phyloP scores from a whole-genome alignment of 1,140 invertebrate species.

The Drosophila nannoptera region DNA sequence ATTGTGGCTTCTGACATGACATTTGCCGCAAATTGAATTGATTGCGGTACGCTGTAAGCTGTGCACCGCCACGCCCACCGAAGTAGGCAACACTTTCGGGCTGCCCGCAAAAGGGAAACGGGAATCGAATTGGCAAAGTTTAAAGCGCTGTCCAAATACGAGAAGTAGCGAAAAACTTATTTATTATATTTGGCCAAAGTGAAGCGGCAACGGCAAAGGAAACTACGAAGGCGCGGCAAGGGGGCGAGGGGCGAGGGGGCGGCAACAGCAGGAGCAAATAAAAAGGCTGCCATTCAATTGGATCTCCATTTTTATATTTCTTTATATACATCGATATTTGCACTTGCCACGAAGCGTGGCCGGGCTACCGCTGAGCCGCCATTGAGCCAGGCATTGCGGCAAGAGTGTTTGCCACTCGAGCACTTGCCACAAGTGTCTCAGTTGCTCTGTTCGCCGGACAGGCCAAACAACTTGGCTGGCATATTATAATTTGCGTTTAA shows the following conservation, averaged over 20 bases:
- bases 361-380: constrained; percentile 52
- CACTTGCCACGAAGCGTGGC: constrained; percentile 1
- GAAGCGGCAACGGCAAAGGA: constrained; percentile 5
- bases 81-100: constrained; percentile 18
- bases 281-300: not conserved
- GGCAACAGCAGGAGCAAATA: too few species aligned
- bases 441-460: not conserved
- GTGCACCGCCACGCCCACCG: not conserved
- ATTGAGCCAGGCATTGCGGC: constrained; percentile 22
- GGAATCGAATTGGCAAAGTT: constrained; percentile 67
- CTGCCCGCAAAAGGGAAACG: constrained; percentile 27
- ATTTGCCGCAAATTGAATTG: constrained; percentile 61
- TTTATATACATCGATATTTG: constrained; percentile 8
- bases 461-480: constrained; percentile 29
- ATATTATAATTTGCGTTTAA: constrained; percentile 72
- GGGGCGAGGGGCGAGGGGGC: not conserved
- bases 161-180: constrained; percentile 72
- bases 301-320: not conserved
- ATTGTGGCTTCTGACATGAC: constrained; percentile 54
- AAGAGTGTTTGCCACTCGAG: constrained; percentile 46
- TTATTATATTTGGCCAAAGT: constrained; percentile 70
- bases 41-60: constrained; percentile 44
- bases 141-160: constrained; percentile 69
- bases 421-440: constrained; percentile 28
- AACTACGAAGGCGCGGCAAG: not conserved